Evolutionary conservation across 37 sponge, comb jelly and placozoan genomes (phyloP), one percentile per base, ranked within the genome.

Genomic region (Hexactinellida sp.): DNA sequence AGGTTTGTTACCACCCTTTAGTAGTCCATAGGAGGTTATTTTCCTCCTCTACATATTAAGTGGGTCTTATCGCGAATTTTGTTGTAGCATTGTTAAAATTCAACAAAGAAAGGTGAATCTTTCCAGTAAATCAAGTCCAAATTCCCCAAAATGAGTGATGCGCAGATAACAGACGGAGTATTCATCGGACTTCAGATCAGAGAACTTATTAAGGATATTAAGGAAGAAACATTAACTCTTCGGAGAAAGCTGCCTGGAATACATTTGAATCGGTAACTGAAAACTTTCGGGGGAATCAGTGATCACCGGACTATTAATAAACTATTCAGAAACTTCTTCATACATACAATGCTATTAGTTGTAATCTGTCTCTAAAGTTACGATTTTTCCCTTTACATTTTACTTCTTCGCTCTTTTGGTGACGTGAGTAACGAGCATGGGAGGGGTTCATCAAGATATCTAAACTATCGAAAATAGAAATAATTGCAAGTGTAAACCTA

Each of bases 351-450:
- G 28, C n/a, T 83, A 9, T 83, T 5, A 38, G 84, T 9, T 83
- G 84, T 38, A 38, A 39, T 39, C 7, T 83, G 84, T 28, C 38
- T 38, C 38, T 83, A 39, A 83, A 83, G 28, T 21, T 83, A 28
- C 84, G 19, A 52, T 83, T 83, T 83, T 23, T 83, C 25, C 84
- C 7, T 36, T 37, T 7, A 28, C 84, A 83, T 24, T 25, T 83
- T 13, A 7, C 7, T 23, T 83, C 7, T 24, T 83, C 19, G 5
- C 84, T 38, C 7, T 39, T 38, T 83, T 83, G 84, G 84, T 25
- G 84, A 24, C 19, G 47, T 83, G 24, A 37, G 38, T 36, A 38
- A 83, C 38, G 84, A 83, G 47, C 84, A 83, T 9, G 84, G 84
- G 7, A 83, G 7, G 36, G 19, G 7, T 83, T 24, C 30, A 83